These are phyloP conservation scores for Spondyliosoma cantharus DNA, from an alignment of 2,797 vertebrate genomes.

Conservation along the genomic window DNA sequence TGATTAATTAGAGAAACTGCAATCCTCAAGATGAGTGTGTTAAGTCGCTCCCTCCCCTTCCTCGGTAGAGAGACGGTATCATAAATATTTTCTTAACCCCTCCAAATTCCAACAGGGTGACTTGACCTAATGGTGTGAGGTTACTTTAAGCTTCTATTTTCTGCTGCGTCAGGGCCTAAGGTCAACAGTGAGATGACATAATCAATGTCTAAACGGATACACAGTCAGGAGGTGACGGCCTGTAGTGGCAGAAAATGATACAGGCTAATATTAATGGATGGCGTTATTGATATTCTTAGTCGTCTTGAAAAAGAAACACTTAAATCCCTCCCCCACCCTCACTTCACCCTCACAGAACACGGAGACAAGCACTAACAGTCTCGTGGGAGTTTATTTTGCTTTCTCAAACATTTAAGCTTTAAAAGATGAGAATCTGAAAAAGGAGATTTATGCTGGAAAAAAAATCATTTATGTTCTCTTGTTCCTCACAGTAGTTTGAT, in stretches of 20 bases:
- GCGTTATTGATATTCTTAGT: constrained; percentile 61
- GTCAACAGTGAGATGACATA: constrained; percentile 58
- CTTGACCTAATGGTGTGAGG: constrained; percentile 49
- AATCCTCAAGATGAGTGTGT: constrained; percentile 20
- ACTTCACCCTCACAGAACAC: background rate
- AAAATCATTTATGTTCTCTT: background rate
- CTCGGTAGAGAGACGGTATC: constrained; percentile 9
- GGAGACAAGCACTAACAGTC: constrained; percentile 16
- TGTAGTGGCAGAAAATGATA: constrained; percentile 56
- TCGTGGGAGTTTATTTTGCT: constrained; percentile 24
- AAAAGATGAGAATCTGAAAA: background rate
- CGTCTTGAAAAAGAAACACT: constrained; percentile 55
- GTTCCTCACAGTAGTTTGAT: background rate
- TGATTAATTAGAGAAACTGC: constrained; percentile 19
- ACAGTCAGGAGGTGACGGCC: constrained; percentile 57
- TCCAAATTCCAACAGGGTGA: constrained; percentile 39
- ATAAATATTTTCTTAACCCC: constrained; percentile 59
- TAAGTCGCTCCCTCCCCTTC: constrained; percentile 1
- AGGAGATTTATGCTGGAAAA: background rate
- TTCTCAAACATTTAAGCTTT: constrained; percentile 31
- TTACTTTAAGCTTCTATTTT: constrained; percentile 55
- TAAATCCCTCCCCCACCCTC: constrained; percentile 1
- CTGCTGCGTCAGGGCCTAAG: constrained; percentile 46
- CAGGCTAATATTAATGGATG: constrained; percentile 66
- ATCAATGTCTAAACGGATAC: constrained; percentile 70